These are phyloP conservation scores for Selene dorsalis DNA, from an alignment of 2,797 vertebrate genomes.

Conservation along the genomic window DNA sequence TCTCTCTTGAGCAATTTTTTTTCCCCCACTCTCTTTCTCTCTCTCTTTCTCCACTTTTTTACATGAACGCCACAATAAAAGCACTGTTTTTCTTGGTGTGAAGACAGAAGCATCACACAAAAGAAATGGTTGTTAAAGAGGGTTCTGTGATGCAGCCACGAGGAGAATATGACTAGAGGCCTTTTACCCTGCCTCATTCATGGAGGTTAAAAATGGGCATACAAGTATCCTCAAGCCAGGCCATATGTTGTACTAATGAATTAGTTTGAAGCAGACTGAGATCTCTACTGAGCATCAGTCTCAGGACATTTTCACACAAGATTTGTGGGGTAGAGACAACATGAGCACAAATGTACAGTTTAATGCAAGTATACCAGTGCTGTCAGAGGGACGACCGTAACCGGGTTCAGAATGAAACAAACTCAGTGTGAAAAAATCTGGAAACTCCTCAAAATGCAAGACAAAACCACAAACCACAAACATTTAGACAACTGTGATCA, in stretches of 20 bases:
- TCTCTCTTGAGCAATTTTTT: background rate
- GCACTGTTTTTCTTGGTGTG: background rate
- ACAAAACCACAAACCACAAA: conserved; percentile 32
- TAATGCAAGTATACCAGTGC: background rate
- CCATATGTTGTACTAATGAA: background rate
- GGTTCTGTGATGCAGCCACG: background rate
- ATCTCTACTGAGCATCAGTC: conserved; percentile 5
- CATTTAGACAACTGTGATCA: conserved; percentile 36
- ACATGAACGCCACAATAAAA: background rate
- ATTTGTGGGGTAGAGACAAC: background rate
- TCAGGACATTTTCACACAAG: conserved; percentile 36
- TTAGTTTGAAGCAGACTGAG: conserved; percentile 45
- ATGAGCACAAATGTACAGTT: background rate
- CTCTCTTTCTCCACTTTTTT: too few species aligned
- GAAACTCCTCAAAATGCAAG: conserved; percentile 31
- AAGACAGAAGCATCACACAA: background rate
- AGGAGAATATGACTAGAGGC: background rate
- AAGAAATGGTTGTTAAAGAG: background rate
- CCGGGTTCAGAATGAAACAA: conserved; percentile 17
- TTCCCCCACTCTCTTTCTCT: background rate
- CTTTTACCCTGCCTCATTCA: background rate
- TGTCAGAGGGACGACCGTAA: background rate
- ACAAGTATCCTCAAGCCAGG: background rate
- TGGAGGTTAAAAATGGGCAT: background rate
- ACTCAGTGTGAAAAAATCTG: conserved; percentile 27